These are phyloP conservation scores for Stegodyphus mimosarum DNA, from an alignment of 1,140 invertebrate genomes.

Conservation along the genomic window DNA sequence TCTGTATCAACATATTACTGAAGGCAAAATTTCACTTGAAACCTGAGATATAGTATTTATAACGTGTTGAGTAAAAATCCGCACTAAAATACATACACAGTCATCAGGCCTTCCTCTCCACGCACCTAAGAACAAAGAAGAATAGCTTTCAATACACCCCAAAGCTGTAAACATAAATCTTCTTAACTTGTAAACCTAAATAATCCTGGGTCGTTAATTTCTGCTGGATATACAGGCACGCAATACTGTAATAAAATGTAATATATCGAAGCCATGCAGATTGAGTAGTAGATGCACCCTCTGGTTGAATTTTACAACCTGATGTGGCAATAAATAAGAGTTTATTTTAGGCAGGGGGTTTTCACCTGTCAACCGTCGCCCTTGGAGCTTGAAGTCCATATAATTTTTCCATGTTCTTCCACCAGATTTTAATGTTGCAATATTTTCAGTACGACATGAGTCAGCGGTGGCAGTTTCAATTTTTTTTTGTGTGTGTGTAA, in stretches of 20 bases:
- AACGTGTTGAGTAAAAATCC: no score
- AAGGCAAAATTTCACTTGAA: no score
- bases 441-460: not conserved
- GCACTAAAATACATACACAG: no score
- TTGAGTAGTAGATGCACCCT: no score
- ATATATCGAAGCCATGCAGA: no score
- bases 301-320: no score
- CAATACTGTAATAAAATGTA: constrained; percentile 4
- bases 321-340: no score
- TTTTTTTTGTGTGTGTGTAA: constrained; percentile 21
- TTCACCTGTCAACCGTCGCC: no score
- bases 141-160: not conserved
- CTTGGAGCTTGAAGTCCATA: not conserved
- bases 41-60: no score
- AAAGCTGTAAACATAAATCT: no score
- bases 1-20: no score
- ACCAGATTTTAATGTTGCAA: not conserved
- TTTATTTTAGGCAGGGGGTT: no score
- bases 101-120: not conserved
- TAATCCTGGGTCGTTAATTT: constrained; percentile 31
- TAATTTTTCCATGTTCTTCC: not conserved
- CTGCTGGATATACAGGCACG: constrained; percentile 1
- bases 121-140: not conserved
- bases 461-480: constrained; percentile 1
- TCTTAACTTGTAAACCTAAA: constrained; percentile 26